Evolutionary conservation across 2,888 invertebrate species (phyloP).

Genomic region (Melanophora roralis): DNA sequence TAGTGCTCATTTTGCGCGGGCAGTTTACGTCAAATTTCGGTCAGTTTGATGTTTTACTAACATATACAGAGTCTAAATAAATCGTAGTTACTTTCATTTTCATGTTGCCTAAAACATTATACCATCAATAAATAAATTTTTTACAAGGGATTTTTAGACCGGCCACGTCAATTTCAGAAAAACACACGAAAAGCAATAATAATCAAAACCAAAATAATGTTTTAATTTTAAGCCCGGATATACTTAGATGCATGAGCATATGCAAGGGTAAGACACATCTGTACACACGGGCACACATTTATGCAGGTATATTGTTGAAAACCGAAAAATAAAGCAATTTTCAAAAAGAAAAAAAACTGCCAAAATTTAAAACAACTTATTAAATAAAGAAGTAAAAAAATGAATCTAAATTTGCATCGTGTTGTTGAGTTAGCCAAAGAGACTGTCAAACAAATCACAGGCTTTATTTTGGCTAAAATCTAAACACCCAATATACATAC

Average conservation of each 20-base stretch:
- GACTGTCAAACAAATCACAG: constrained; percentile 57
- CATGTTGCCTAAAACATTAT: too few species aligned
- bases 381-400: neutral
- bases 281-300: neutral
- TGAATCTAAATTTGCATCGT: neutral
- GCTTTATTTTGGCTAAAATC: constrained; percentile 49
- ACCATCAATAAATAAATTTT: neutral
- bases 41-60: too few species aligned
- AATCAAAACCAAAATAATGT: constrained; percentile 31
- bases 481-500: constrained; percentile 44
- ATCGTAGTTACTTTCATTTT: too few species aligned
- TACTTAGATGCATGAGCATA: constrained; percentile 51
- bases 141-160: neutral
- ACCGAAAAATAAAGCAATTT: constrained; percentile 38
- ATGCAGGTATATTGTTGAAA: constrained; percentile 36
- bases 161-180: neutral
- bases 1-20: too few species aligned
- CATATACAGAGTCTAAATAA: too few species aligned
- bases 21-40: too few species aligned
- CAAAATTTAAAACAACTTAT: constrained; percentile 34
- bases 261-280: constrained; percentile 19
- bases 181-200: constrained; percentile 28
- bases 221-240: constrained; percentile 55
- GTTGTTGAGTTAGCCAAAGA: constrained; percentile 21
- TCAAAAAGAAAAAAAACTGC: constrained; percentile 42